Percentiles rank a stretch among this genome's conserved stretches.
Conservation (phyloP, 2,888 invertebrate species). For the Cylindroiulus punctatus region DNA sequence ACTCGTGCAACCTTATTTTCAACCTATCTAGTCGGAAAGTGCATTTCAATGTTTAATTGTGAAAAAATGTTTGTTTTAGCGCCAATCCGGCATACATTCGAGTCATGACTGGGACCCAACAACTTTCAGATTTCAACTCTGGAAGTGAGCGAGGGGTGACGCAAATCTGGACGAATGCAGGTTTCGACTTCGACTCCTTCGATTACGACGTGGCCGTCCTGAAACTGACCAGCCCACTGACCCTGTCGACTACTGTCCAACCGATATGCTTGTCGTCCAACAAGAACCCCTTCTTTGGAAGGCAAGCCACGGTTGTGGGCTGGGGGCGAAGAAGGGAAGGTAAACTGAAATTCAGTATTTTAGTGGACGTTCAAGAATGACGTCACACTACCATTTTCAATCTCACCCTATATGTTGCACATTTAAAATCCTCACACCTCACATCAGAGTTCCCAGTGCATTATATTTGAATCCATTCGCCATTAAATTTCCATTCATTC, state of each 20-base stretch:
- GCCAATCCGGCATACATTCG: slow-evolving; percentile 48
- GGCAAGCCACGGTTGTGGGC: slow-evolving; percentile 52
- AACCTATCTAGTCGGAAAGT: too few relatives aligned
- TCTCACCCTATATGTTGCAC: too few relatives aligned
- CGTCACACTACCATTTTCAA: too few relatives aligned
- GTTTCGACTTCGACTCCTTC: slow-evolving; percentile 55
- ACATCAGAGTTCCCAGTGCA: too few relatives aligned
- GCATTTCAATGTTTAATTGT: too few relatives aligned
- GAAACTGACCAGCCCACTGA: slow-evolving; percentile 53
- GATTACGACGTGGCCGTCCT: slow-evolving; percentile 56
- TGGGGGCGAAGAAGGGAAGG: slow-evolving; percentile 57
- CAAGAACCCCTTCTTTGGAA: slow-evolving; percentile 8
- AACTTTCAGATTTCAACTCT: slow-evolving; percentile 46
- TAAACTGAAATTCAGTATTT: background rate
- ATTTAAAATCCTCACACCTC: too few relatives aligned
- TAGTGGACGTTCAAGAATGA: too few relatives aligned
- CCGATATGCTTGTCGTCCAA: slow-evolving; percentile 55
- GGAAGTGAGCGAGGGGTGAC: background rate
- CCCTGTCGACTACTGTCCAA: slow-evolving; percentile 24
- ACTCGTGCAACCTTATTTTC: too few relatives aligned
- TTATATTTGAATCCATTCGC: too few relatives aligned
- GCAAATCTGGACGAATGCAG: slow-evolving; percentile 46
- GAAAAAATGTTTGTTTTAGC: background rate
- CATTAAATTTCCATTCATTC: too few relatives aligned
- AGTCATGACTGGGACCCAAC: slow-evolving; percentile 50